phyloP scores from a whole-genome alignment of 2,888 invertebrate species.

The Leucozona laternaria region DNA sequence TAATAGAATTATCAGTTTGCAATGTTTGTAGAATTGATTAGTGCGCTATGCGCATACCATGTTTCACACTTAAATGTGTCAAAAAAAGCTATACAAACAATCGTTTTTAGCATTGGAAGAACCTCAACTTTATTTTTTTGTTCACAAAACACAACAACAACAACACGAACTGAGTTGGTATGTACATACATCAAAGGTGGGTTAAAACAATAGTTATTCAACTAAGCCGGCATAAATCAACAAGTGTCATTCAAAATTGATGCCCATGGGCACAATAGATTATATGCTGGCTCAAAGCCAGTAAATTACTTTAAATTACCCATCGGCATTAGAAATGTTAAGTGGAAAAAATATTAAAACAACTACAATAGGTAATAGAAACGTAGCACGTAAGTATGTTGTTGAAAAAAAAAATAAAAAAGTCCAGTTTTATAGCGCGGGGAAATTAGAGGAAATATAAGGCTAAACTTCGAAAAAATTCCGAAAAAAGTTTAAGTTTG shows the following conservation, averaged over 20 bases:
- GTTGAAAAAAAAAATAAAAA: no score
- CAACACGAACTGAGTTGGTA: no score
- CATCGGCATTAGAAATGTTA: neutral
- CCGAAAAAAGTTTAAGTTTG: no score
- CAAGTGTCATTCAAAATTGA: conserved; percentile 4
- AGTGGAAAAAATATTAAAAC: neutral
- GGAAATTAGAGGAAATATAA: no score
- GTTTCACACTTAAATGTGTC: conserved; percentile 11
- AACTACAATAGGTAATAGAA: neutral
- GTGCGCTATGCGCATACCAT: neutral
- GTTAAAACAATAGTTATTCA: neutral
- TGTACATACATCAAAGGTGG: neutral
- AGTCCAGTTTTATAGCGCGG: no score
- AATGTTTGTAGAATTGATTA: conserved; percentile 12
- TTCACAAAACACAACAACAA: neutral
- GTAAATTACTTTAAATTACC: neutral
- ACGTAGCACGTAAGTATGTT: no score
- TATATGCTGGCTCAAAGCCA: conserved; percentile 19
- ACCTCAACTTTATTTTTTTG: neutral
- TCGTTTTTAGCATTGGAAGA: conserved; percentile 2
- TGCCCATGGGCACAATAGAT: neutral
- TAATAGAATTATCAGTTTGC: conserved; percentile 19
- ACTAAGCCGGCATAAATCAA: conserved; percentile 15
- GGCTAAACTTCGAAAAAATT: no score
- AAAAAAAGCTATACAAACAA: neutral